A percentile compares a stretch with the other conserved stretches of the same genome.
phyloP scores from a whole-genome alignment of 92 coral and sea anemone species.

The Palythoa caribaeorum region DNA sequence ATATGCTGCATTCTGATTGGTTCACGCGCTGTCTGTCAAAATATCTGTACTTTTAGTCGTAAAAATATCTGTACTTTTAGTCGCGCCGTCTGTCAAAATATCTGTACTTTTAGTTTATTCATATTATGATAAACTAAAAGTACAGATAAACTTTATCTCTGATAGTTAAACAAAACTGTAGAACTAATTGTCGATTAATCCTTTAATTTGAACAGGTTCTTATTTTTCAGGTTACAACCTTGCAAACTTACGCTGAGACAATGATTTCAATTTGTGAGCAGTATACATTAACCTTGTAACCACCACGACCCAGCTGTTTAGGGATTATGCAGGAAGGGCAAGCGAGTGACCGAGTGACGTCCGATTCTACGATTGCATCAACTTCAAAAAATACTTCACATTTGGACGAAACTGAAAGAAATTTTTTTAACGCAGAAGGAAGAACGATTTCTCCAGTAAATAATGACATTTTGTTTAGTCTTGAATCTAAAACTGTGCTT shows the following conservation, averaged over 20 bases:
- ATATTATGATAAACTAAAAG: too few relatives aligned
- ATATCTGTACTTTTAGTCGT: too few relatives aligned
- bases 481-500: constrained; percentile 2
- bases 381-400: background rate
- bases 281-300: background rate
- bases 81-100: too few relatives aligned
- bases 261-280: background rate
- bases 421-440: background rate
- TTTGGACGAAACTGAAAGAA: constrained; percentile 1
- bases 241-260: background rate
- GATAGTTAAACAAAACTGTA: too few relatives aligned
- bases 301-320: background rate
- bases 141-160: too few relatives aligned
- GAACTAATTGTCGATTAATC: too few relatives aligned
- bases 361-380: background rate
- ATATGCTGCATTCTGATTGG: too few relatives aligned
- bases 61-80: too few relatives aligned
- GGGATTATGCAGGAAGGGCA: constrained; percentile 39
- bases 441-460: background rate
- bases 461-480: background rate
- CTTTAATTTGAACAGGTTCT: background rate
- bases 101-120: too few relatives aligned
- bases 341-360: constrained; percentile 9
- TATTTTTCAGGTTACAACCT: background rate
- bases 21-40: too few relatives aligned